Base-by-base conservation (phyloP, 30 jellyfish, hydroid and myxozoan genomes). In the Sanderia malayensis region DNA sequence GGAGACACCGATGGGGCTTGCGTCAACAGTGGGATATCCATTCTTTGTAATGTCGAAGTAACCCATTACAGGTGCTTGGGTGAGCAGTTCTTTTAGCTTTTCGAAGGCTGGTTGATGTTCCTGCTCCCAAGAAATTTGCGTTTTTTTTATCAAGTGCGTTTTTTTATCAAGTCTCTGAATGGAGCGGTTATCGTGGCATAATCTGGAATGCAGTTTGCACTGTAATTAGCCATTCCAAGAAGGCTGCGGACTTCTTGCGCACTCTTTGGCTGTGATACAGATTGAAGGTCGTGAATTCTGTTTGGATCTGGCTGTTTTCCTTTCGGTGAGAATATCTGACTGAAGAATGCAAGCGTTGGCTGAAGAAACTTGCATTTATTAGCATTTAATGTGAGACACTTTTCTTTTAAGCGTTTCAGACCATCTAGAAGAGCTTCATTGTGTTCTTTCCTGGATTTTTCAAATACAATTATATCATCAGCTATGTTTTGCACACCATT, bases 1-100 rank as follows among this genome's bases (percentile, higher is more conserved):
- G n/a, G 75, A 64, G 6, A 82, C 24, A 7, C 94, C 82, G 26
- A 82, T 73, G 20, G 81, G 82, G 29, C 82, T 70, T 2, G 87
- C 86, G 52, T 82, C 86, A 19, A 81, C 77, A 18, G 21, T 21
- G 3, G 71, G 24, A 8, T n/a, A 8, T 1, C 87, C 58, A 1
- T 82, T 70, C 46, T 46, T 61, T 8, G 27, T 49, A 21, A 28
- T 28, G 47, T 82, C 86, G 30, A 70, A 82, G 53, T 71, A 72
- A 26, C 58, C 53, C 32, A 70, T 30, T 55, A 61, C 78, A 4
- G 69, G 66, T n/a, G 34, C 21, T 1, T 23, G 0, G 20, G 82
- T 52, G 23, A 82, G 32, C 2, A 44, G 44, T 0, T 45, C 34
- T 52, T 72, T 60, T 31, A 59, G 25, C 47, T n/a, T 61, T 27